Base-by-base conservation (phyloP, 1,140 invertebrate species). In the Drosophila sp. region DNA sequence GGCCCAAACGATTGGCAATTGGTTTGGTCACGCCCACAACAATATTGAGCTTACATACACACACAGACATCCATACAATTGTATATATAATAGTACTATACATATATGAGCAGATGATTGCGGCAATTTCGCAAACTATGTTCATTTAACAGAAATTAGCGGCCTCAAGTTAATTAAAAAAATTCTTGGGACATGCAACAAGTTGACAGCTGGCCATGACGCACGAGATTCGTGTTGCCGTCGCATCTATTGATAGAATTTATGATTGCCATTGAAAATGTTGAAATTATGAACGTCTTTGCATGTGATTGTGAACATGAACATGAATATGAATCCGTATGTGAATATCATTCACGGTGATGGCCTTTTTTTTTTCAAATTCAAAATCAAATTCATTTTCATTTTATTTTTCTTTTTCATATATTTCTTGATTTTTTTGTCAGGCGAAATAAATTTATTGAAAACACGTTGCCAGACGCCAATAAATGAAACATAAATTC, bases 401-500 rank as follows among this genome's bases (percentile, higher is more conserved):
- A 48, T 13, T 27, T 11, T 45, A 21, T 13, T 48, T 8, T 48
- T 48, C 43, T 46, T 46, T 46, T 45, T n/a, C n/a, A 25, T 45
- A 5, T 32, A 45, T n/a, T 51, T 50, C 16, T 72, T 69, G 9
- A n/a, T 36, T 58, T 77, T 51, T 59, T 45, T 40, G 59, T 50
- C 61, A 29, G 61, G 40, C 62, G 40, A 51, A 18, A 50, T 32
- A 41, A 86, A 87, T 87, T 87, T 86, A 87, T 86, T 87, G 78
- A 72, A 82, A 82, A 78, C 65, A 81, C 69, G 78, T 56, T 69
- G 71, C 71, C 65, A 70, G 71, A 43, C 71, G 71, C 71, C 71
- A 73, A 73, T 86, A 87, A 87, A 87, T 87, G 82, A 81, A 84
- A 81, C 81, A 87, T 84, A 84, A 81, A 87, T 84, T 77, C 53